phyloP scores from a whole-genome alignment of 2,113 vertebrate genomes.

The Atlantisia rogersi region DNA sequence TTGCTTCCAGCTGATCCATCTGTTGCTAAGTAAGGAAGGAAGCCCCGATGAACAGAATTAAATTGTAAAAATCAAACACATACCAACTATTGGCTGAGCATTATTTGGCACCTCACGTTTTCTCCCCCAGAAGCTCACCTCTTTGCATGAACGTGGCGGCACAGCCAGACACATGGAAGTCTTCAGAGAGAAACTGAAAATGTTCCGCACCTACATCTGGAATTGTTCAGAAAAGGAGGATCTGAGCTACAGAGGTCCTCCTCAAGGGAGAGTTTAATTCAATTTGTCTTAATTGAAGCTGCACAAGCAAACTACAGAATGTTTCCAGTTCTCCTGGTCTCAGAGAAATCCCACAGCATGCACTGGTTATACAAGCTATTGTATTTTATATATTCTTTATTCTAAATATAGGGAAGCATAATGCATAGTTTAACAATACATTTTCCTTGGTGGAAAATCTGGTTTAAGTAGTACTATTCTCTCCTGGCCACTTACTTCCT shows the following conservation, averaged over 20 bases:
- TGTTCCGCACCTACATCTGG: conserved; percentile 39
- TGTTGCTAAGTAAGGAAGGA: neutral
- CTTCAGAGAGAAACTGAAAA: neutral
- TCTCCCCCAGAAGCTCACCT: neutral
- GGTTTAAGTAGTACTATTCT: conserved; percentile 11
- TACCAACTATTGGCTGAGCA: neutral
- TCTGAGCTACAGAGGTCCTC: conserved; percentile 16
- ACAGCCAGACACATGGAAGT: neutral
- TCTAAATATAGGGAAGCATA: conserved; percentile 13
- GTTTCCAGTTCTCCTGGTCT: conserved; percentile 46
- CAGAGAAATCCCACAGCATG: conserved; percentile 30
- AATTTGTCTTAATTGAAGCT: conserved; percentile 64
- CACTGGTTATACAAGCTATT: conserved; percentile 20
- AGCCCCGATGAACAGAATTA: neutral
- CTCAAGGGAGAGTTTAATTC: conserved; percentile 64
- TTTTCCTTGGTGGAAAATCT: conserved; percentile 42
- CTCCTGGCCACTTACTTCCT: conserved; percentile 33
- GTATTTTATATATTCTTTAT: conserved; percentile 29
- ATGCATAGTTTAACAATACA: neutral
- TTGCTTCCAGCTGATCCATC: neutral
- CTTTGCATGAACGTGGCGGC: neutral
- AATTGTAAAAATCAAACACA: neutral
- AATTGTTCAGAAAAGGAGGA: conserved; percentile 50
- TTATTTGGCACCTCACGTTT: neutral
- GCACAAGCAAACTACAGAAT: conserved; percentile 20